phyloP scores from a whole-genome alignment of 2,797 vertebrate species.

The Valencia hispanica region DNA sequence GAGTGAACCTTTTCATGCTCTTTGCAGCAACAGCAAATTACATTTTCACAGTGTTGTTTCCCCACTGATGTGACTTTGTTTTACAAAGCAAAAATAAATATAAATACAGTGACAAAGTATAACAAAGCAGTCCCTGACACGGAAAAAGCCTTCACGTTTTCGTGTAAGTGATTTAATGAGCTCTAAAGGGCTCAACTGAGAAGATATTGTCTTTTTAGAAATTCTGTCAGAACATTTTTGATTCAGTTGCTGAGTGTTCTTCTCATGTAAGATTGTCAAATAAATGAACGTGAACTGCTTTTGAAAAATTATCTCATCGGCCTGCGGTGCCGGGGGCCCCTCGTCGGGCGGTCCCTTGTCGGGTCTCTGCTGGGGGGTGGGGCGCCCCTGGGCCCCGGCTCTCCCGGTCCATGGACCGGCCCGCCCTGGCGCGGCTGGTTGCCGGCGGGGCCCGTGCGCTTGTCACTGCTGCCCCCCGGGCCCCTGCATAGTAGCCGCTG shows the following conservation, averaged over 20 bases:
- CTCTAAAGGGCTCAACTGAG: neutral
- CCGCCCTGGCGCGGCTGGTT: too few species aligned
- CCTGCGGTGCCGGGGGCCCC: too few species aligned
- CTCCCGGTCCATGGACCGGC: too few species aligned
- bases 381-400: too few species aligned
- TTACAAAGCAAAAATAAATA: neutral
- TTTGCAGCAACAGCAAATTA: neutral
- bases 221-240: neutral
- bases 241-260: neutral
- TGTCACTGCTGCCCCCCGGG: too few species aligned
- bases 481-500: too few species aligned
- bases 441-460: too few species aligned
- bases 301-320: constrained; percentile 16
- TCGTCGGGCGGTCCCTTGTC: too few species aligned
- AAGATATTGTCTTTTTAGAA: neutral
- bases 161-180: neutral
- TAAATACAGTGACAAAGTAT: neutral
- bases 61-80: neutral
- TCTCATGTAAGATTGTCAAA: neutral
- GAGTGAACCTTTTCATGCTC: neutral
- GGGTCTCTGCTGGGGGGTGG: too few species aligned
- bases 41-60: neutral
- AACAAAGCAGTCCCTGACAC: neutral
- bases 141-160: neutral
- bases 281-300: constrained; percentile 2